These are phyloP conservation scores for Chelonus formosanus DNA, from an alignment of 2,888 invertebrate genomes.

Conservation along the genomic window DNA sequence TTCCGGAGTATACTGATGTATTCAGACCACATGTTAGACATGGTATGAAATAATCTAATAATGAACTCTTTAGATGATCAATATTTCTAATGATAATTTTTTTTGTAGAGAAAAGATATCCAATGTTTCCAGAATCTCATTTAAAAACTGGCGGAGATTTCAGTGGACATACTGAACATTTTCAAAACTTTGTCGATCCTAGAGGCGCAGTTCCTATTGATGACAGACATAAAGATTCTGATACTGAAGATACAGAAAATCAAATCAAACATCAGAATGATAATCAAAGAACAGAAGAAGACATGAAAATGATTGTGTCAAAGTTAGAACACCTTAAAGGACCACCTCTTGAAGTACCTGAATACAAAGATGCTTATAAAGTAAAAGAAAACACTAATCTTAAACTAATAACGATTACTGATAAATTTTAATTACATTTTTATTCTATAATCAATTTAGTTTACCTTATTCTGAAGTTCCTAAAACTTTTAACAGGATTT, in stretches of 20 bases:
- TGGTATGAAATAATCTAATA: conserved; percentile 42
- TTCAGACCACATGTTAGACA: conserved; percentile 52
- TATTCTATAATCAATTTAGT: too few species aligned
- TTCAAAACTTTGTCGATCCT: conserved; percentile 43
- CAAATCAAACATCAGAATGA: conserved; percentile 39
- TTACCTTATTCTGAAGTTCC: neutral
- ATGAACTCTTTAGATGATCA: too few species aligned
- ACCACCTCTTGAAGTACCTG: conserved; percentile 56
- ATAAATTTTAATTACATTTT: too few species aligned
- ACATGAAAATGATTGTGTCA: conserved; percentile 55
- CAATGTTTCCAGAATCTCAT: conserved; percentile 50
- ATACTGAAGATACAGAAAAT: conserved; percentile 30
- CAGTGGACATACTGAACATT: conserved; percentile 42
- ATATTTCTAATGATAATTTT: neutral
- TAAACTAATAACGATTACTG: neutral
- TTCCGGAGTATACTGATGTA: conserved; percentile 65
- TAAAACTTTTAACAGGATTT: conserved; percentile 57
- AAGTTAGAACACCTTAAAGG: conserved; percentile 57
- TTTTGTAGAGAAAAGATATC: conserved; percentile 47
- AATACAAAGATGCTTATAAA: conserved; percentile 61
- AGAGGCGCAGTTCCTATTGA: conserved; percentile 41
- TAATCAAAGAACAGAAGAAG: conserved; percentile 48
- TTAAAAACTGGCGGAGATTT: conserved; percentile 50
- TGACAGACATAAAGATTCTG: conserved; percentile 32
- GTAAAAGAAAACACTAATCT: conserved; percentile 39